Base-by-base conservation (phyloP, 2,113 vertebrate species). In the Coryphaenoides rupestris region DNA sequence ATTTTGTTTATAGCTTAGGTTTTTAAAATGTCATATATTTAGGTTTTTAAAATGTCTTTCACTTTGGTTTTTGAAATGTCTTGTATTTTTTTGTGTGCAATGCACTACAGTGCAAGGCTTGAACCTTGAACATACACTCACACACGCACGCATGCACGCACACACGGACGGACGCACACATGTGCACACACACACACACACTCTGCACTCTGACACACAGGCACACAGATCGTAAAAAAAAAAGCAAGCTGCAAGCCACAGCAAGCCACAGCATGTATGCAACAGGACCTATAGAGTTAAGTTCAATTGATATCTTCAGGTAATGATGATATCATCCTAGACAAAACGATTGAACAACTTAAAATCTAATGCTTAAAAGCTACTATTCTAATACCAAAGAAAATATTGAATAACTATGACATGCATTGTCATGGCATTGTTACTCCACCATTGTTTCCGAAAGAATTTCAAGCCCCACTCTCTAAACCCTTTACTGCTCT, bases 251-350 rank as follows among this genome's bases (percentile, higher is more conserved):
- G 33, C 33, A 40, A 40, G 33, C 33, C 33, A 10, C 33, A 55
- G 19, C n/a, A 52, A 52, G 17, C 53, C 53, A 13, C 49, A 10
- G 49, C 49, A n/a, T 16, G 3, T 19, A 60, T 46, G 58, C 19
- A 62, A 77, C 19, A 28, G 70, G 55, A 62, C 64, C 55, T 15
- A 40, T n/a, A 40, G 7, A 19, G 16, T 13, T 22, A 24, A 58
- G 55, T 12, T 4, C 33, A 40, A n/a, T 40, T 40, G 33, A 40
- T 40, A 12, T 40, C 9, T 12, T 40, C 9, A 40, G 33, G 21
- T 73, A 14, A 9, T 1, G 0, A 60, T 40, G 21, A 75, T 52
- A 64, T 64, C 69, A 75, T 69, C 50, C 19, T 26, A 78, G 61
- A 74, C 57, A 63, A 74, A 62, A 57, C 57, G 1, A 33, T 5